These are phyloP conservation scores for Anthrax anthrax DNA, from an alignment of 2,888 invertebrate genomes.

Conservation along the genomic window DNA sequence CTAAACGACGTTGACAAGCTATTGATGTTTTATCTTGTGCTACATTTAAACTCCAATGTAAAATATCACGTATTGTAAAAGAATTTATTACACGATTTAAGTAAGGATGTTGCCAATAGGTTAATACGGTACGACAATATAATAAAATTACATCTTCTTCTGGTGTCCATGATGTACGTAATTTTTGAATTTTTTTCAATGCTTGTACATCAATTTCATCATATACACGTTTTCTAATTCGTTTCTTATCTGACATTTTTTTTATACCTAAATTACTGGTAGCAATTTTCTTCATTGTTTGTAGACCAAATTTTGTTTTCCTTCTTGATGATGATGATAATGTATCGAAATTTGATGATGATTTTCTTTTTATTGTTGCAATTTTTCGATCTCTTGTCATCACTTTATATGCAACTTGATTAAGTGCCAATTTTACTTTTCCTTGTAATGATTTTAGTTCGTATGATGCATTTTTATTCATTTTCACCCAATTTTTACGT, in stretches of 20 bases:
- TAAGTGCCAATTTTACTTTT: not conserved
- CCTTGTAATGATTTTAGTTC: not conserved
- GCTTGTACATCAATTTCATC: conserved; percentile 53
- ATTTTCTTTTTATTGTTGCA: not conserved
- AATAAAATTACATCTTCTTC: conserved; percentile 55
- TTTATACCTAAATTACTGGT: not conserved
- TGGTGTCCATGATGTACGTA: conserved; percentile 47
- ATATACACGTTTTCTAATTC: conserved; percentile 20
- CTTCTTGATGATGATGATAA: not conserved
- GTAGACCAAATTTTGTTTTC: not conserved
- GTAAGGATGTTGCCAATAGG: conserved; percentile 36
- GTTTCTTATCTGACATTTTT: not conserved
- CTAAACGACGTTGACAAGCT: conserved; percentile 49
- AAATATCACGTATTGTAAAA: conserved; percentile 40
- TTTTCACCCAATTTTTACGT: conserved; percentile 43
- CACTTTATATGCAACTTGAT: not conserved
- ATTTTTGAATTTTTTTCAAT: conserved; percentile 43
- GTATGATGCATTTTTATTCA: not conserved
- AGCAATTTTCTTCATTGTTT: not conserved
- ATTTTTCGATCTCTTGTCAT: not conserved
- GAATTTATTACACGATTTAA: conserved; percentile 26
- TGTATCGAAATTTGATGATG: not conserved
- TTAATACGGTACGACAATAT: conserved; percentile 48
- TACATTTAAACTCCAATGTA: conserved; percentile 33
- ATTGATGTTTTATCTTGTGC: conserved; percentile 52